A percentile compares a stretch with the other conserved stretches of the same genome.
Conservation (phyloP, 2,113 vertebrate genomes). For the Bucco capensis region DNA sequence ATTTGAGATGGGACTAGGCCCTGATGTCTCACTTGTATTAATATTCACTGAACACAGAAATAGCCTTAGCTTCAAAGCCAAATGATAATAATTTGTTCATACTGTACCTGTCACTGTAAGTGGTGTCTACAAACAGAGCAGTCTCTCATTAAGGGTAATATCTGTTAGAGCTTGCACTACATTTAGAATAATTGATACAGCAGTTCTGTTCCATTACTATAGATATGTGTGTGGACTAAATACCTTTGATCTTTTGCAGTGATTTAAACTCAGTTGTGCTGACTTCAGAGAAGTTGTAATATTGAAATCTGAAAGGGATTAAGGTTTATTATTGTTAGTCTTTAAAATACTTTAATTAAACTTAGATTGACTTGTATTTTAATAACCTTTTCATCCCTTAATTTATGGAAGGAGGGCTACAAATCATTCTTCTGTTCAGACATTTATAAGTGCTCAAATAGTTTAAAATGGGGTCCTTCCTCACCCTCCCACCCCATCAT, state of each 20-base stretch:
- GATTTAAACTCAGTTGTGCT: background rate
- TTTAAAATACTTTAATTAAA: background rate
- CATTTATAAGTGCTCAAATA: background rate
- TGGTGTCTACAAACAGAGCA: background rate
- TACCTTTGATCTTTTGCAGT: background rate
- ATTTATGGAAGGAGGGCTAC: background rate
- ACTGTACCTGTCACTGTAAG: background rate
- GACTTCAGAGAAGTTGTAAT: background rate
- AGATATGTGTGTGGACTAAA: background rate
- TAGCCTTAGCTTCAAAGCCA: background rate
- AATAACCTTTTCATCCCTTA: background rate
- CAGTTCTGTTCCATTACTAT: background rate
- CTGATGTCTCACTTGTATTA: background rate
- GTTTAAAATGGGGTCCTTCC: background rate
- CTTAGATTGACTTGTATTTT: background rate
- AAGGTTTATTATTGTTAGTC: background rate
- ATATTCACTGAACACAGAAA: background rate
- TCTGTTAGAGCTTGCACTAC: background rate
- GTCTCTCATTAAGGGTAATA: background rate
- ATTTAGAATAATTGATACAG: background rate
- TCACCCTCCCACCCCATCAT: too few relatives aligned
- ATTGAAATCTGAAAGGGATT: background rate
- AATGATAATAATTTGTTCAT: background rate
- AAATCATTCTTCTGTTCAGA: background rate
- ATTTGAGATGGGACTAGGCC: background rate